phyloP scores from a whole-genome alignment of 2,888 invertebrate species.

The Willowsia nigromaculata region DNA sequence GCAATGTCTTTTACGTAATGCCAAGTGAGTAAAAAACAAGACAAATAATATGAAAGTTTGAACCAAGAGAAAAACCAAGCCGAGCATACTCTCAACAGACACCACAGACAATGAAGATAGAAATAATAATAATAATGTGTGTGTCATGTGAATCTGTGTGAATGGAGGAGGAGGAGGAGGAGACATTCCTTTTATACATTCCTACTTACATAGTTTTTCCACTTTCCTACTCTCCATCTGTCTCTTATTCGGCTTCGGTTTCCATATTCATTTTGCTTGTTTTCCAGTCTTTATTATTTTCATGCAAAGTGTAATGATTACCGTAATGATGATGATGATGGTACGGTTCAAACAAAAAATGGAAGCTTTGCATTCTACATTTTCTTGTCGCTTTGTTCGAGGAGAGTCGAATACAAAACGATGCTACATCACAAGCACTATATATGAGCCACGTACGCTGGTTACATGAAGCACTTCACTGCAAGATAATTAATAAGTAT shows the following conservation, averaged over 20 bases:
- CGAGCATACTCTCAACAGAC: constrained; percentile 55
- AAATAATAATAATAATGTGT: constrained; percentile 55
- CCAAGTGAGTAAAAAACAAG: constrained; percentile 30
- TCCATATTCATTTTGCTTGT: background rate
- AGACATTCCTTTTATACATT: constrained; percentile 6
- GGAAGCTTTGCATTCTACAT: background rate
- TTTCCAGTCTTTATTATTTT: constrained; percentile 23
- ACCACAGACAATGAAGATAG: constrained; percentile 40
- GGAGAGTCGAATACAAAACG: background rate
- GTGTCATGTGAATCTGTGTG: constrained; percentile 28
- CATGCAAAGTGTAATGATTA: constrained; percentile 1
- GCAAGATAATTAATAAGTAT: constrained; percentile 6
- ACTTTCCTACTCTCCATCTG: background rate
- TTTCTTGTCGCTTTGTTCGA: background rate
- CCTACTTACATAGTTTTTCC: background rate
- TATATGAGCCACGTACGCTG: background rate
- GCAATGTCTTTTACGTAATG: background rate
- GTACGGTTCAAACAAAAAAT: background rate
- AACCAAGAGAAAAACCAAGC: constrained; percentile 26
- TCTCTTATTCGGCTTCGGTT: background rate
- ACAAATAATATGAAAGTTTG: constrained; percentile 44
- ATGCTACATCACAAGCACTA: background rate
- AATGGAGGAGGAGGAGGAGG: background rate
- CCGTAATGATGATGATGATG: background rate
- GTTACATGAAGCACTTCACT: background rate